Base-by-base conservation (phyloP, 1,140 invertebrate genomes). In the Solenopsis fugax region DNA sequence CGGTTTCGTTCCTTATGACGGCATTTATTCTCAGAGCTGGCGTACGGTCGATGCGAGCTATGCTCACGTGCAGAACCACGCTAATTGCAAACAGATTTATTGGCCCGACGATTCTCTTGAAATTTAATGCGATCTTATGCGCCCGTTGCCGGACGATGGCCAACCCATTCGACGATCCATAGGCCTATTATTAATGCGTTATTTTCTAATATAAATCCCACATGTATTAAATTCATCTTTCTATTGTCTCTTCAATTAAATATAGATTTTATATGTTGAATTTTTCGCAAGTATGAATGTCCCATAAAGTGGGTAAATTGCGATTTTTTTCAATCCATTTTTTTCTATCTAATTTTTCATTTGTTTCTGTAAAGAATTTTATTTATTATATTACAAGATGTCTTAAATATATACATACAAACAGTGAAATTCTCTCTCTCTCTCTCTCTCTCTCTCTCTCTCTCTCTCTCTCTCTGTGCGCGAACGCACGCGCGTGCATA, bases 41-140 rank as follows among this genome's bases (percentile, higher is more conserved):
- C 67, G 77, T 75, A 86, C 67, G 71, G 58, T 21, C 88, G 50
- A 60, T 82, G 75, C 77, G 84, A 89, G 81, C 87, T 80, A 90
- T 82, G 89, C 90, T 94, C 94, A 94, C 94, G 94, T 94, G 94
- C 93, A 92, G 91, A 89, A 91, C 77, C 81, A 73, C 85, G 91
- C 94, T 95, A 95, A 95, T 95, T 95, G 93, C 95, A 94, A 95
- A 94, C 90, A 95, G 94, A 95, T 95, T 95, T 95, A 95, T 95
- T 93, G 92, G 86, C 90, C 89, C 72, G 65, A 69, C 88, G 73
- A 89, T 90, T 90, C 87, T 88, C 80, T 72, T 75, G 75, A 84
- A 89, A 90, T 92, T 90, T 92, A 92, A 92, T 91, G 75, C 86
- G 78, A 82, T 89, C 69, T 86, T 62, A 52, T 77, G 71, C 72